Evolutionary conservation across 2,113 vertebrate species (phyloP).

Genomic region (Riparia riparia): DNA sequence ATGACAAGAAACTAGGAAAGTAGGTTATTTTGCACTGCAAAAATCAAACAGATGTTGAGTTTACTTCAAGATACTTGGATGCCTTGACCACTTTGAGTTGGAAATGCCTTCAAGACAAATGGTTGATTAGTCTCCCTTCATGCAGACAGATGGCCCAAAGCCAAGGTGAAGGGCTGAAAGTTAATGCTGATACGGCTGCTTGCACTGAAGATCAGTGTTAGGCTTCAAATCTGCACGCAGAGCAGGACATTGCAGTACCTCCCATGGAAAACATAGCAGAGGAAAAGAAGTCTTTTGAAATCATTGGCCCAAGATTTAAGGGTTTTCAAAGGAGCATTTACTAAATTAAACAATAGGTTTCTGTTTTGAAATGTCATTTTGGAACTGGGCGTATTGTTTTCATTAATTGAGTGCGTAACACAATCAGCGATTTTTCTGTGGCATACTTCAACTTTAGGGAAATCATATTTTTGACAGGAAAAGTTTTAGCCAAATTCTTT

Average conservation of each 20-base stretch:
- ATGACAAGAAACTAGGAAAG: background rate
- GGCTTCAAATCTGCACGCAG: background rate
- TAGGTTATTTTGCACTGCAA: background rate
- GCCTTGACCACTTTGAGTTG: background rate
- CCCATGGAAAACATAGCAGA: background rate
- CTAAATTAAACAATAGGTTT: background rate
- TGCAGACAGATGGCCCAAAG: background rate
- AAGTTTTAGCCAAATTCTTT: background rate
- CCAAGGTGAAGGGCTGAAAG: background rate
- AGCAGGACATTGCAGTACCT: background rate
- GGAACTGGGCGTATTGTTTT: background rate
- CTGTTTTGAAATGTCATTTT: constrained; percentile 31
- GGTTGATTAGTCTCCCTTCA: background rate
- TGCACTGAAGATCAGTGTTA: background rate
- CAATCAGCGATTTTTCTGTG: background rate
- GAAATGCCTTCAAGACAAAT: background rate
- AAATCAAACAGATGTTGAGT: background rate
- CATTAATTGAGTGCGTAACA: background rate
- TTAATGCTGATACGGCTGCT: background rate
- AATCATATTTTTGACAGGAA: background rate
- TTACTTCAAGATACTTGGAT: background rate
- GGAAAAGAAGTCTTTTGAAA: background rate
- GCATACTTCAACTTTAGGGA: background rate
- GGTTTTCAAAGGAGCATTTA: constrained; percentile 24
- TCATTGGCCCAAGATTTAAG: background rate